Conservation (phyloP, 2,797 vertebrate species). For the Amblyraja radiata region DNA sequence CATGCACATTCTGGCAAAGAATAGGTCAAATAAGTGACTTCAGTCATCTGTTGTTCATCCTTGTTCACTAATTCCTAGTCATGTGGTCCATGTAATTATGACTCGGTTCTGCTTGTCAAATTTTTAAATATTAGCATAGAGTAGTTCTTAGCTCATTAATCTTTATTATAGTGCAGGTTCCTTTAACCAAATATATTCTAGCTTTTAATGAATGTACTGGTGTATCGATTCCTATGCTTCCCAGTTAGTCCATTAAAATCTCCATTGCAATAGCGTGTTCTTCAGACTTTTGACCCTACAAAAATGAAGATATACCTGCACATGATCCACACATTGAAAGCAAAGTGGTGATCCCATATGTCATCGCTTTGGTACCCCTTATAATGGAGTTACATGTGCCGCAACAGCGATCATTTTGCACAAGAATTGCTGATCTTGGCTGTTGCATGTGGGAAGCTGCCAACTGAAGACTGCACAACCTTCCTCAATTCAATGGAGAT, state of each 20-base stretch:
- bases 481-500: neutral
- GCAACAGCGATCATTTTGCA: neutral
- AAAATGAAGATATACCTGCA: neutral
- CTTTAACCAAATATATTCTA: constrained; percentile 23
- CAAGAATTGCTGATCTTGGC: constrained; percentile 18
- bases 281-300: neutral
- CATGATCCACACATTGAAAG: neutral
- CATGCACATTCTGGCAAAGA: neutral
- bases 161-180: constrained; percentile 11
- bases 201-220: constrained; percentile 13
- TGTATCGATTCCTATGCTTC: constrained; percentile 1
- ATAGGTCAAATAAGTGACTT: neutral
- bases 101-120: constrained; percentile 15
- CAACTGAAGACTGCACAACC: neutral
- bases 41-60: constrained; percentile 1
- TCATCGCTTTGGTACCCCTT: neutral
- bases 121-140: constrained; percentile 27
- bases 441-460: neutral
- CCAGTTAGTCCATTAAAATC: constrained; percentile 18
- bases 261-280: neutral
- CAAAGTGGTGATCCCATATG: neutral
- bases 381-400: neutral
- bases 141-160: constrained; percentile 18
- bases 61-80: neutral
- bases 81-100: neutral